Percentiles rank a stretch among this genome's conserved stretches.
Evolutionary conservation across 2,797 vertebrate genomes (phyloP).

Genomic region (Microhierax caerulescens): DNA sequence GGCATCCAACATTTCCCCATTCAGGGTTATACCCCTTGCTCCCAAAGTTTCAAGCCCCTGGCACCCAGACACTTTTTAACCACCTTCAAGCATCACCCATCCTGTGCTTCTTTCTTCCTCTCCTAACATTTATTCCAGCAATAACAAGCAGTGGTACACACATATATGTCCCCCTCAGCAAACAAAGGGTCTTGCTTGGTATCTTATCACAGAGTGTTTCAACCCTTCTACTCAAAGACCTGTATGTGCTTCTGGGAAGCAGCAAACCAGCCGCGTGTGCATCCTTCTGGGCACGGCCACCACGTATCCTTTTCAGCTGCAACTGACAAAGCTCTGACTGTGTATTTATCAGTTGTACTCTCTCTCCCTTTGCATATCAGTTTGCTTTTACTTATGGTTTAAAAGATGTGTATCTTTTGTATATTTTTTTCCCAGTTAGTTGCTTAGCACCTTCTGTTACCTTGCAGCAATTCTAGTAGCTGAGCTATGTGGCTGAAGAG

Average conservation of each 20-base stretch:
- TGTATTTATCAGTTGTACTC: not conserved
- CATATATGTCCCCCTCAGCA: not conserved
- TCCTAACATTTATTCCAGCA: not conserved
- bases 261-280: not conserved
- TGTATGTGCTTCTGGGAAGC: not conserved
- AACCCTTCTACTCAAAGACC: not conserved
- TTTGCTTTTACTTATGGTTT: not conserved
- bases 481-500: not conserved
- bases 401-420: not conserved
- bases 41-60: not conserved
- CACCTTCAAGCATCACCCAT: not conserved
- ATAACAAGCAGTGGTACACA: not conserved
- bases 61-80: not conserved
- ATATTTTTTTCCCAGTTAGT: not conserved
- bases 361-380: not conserved
- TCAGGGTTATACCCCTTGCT: not conserved
- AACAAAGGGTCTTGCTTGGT: not conserved
- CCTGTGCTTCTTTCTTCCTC: not conserved
- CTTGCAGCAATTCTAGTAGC: not conserved
- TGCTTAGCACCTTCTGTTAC: constrained; percentile 2
- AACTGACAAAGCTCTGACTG: not conserved
- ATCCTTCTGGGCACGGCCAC: not conserved
- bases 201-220: not conserved
- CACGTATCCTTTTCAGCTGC: not conserved
- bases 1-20: not conserved